Conservation (phyloP, 2,113 vertebrate genomes). For the Halichoerus grypus region DNA sequence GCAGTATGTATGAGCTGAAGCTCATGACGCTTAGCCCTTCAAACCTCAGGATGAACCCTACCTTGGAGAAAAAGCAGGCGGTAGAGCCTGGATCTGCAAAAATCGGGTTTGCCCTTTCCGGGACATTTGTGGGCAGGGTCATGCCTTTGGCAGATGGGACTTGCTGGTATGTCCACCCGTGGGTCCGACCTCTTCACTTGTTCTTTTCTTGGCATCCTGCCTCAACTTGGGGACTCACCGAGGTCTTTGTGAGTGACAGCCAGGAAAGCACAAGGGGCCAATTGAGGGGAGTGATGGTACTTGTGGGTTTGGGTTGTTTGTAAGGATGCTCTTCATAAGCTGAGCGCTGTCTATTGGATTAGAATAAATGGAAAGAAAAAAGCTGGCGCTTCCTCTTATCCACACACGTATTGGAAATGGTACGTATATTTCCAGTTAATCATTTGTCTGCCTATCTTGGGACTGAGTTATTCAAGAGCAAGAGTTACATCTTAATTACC, state of each 20-base stretch:
- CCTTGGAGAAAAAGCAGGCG: background rate
- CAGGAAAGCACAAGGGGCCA: background rate
- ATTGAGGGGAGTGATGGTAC: background rate
- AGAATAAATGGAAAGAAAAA: conserved; percentile 20
- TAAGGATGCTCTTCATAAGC: background rate
- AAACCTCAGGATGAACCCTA: background rate
- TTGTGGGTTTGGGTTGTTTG: background rate
- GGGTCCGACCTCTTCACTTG: background rate
- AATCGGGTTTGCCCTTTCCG: background rate
- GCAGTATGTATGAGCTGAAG: background rate
- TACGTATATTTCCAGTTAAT: background rate
- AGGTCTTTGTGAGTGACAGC: conserved; percentile 7
- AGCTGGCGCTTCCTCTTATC: background rate
- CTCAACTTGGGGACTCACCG: conserved; percentile 8
- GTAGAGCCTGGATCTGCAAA: background rate
- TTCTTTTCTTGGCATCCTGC: conserved; percentile 13
- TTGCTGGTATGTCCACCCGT: background rate
- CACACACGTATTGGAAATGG: background rate
- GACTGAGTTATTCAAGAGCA: conserved; percentile 42
- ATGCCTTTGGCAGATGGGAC: background rate
- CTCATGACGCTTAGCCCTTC: background rate
- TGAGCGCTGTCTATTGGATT: conserved; percentile 19
- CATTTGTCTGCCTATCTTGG: background rate
- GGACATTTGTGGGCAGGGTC: background rate
- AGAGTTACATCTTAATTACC: conserved; percentile 41